Evolutionary conservation across 2,113 vertebrate species (phyloP), one percentile per base, ranked within the genome.

Genomic region (Anhinga rufa): DNA sequence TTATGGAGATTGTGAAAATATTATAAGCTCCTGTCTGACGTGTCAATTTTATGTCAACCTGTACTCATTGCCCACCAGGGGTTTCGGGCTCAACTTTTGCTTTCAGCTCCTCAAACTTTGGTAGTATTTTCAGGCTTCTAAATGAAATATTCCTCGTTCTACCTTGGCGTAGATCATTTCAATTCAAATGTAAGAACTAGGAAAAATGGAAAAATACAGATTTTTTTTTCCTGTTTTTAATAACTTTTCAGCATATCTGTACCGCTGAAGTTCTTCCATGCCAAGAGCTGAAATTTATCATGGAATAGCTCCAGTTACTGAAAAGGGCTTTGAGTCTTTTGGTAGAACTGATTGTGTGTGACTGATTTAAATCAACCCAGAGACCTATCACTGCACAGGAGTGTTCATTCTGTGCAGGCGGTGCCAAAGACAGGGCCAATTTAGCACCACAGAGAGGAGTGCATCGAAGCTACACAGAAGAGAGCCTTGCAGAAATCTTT

Each of bases 351-450:
- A n/a, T 9, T 48, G 20, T 52, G 20, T 52, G 19, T 36, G 77
- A 38, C 55, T 36, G 32, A 85, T 79, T 71, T 64, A 52, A 76
- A 69, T 11, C 60, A 83, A 38, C 8, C 25, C 66, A 28, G 82
- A 80, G 54, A 62, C 15, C 2, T 49, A 28, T 6, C 24, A 12
- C 52, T 57, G n/a, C 44, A 12, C 18, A n/a, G 26, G 26, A 68
- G 2, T 7, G 10, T 48, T 57, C 26, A 19, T 36, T 57, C 40
- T 55, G 34, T 54, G 6, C 10, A 10, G 54, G 29, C 1, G 0
- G 12, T 36, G 26, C 51, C 29, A 31, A 72, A 62, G 55, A 18
- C 61, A 7, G 34, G 65, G 54, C 61, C 65, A 31, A 60, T 70
- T 79, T 42, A 51, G 13, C 48, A 14, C 13, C 42, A 28, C 22